These are phyloP conservation scores for Erythrocercus mccallii DNA, from an alignment of 2,113 vertebrate species.

Conservation along the genomic window DNA sequence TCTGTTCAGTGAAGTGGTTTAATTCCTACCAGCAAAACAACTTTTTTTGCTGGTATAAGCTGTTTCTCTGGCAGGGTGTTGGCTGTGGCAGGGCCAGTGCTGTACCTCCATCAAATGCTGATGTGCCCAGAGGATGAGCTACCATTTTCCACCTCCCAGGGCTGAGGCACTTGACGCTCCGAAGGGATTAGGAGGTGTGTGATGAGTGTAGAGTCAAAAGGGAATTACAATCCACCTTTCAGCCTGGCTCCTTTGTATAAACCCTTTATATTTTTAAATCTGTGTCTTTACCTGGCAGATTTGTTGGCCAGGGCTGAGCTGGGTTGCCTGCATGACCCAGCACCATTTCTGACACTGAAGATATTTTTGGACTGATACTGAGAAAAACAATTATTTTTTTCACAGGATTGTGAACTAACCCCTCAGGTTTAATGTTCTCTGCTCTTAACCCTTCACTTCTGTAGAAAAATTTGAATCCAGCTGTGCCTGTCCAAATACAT, in stretches of 20 bases:
- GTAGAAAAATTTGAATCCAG: background rate
- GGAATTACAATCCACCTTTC: background rate
- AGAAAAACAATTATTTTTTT: background rate
- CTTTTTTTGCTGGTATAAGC: constrained; percentile 35
- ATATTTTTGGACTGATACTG: background rate
- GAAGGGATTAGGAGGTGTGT: background rate
- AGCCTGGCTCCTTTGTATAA: background rate
- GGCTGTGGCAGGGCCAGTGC: background rate
- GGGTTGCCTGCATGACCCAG: background rate
- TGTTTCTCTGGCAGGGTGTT: constrained; percentile 13
- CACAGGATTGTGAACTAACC: background rate
- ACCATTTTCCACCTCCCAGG: accelerated
- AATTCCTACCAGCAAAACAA: constrained; percentile 41
- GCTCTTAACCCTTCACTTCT: background rate
- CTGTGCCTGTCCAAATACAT: background rate
- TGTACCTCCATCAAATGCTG: background rate
- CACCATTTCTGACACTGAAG: background rate
- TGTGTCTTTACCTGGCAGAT: background rate
- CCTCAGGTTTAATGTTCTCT: background rate
- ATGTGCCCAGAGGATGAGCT: background rate
- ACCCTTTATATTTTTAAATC: background rate
- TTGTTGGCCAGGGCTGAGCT: background rate
- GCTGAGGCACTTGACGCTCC: background rate
- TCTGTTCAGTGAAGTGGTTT: constrained; percentile 31
- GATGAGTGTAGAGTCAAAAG: background rate